Conservation (phyloP, 2,888 invertebrate species). For the Scaptomyza caliginosa region DNA sequence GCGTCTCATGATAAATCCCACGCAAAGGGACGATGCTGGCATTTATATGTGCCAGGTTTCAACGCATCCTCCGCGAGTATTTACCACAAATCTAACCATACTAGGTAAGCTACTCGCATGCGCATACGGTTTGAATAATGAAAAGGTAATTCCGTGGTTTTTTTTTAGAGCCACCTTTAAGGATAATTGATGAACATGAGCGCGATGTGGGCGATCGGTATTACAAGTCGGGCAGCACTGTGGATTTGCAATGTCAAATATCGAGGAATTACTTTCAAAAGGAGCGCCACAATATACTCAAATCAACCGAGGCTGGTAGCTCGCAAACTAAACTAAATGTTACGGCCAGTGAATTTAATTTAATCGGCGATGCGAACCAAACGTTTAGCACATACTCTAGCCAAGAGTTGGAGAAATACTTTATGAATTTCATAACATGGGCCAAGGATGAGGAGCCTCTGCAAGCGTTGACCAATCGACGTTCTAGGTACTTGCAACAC, state of each 20-base stretch:
- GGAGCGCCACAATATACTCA: constrained; percentile 72
- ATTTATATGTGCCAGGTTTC: constrained; percentile 92
- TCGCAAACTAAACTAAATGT: constrained; percentile 35
- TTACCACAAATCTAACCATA: constrained; percentile 90
- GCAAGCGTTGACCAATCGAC: constrained; percentile 62
- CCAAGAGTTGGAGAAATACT: constrained; percentile 71
- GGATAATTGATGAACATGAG: constrained; percentile 89
- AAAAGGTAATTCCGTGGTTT: background rate
- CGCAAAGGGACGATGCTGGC: constrained; percentile 89
- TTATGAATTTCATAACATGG: constrained; percentile 76
- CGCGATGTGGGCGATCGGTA: constrained; percentile 89
- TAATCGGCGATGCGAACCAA: constrained; percentile 59
- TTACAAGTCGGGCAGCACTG: constrained; percentile 90
- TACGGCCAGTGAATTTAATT: constrained; percentile 44
- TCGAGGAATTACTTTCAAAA: constrained; percentile 84
- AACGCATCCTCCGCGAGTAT: constrained; percentile 91
- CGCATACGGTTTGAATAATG: background rate
- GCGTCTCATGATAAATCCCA: constrained; percentile 89
- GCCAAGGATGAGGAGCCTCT: constrained; percentile 76
- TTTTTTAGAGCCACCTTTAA: constrained; percentile 88
- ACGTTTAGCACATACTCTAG: constrained; percentile 49
- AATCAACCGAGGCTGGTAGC: constrained; percentile 53
- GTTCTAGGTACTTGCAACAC: constrained; percentile 60
- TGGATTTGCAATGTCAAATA: constrained; percentile 88
- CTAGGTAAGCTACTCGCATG: constrained; percentile 86